Evolutionary conservation across 1,140 invertebrate genomes (phyloP).

Genomic region (Parasteatoda tepidariorum): DNA sequence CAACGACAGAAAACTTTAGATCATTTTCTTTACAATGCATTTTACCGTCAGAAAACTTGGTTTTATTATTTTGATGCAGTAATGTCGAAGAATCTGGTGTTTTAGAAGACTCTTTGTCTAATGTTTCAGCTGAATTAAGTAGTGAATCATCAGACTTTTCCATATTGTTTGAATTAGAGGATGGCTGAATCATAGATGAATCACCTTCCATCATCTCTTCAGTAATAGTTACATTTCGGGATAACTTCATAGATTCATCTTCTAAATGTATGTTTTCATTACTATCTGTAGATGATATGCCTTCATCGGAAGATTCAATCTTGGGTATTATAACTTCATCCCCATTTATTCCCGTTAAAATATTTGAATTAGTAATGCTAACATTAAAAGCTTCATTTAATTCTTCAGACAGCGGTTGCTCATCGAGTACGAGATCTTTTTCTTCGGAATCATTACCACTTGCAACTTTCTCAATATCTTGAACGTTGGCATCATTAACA

Average conservation of each 20-base stretch:
- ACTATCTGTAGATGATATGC: constrained; percentile 26
- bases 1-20: constrained; percentile 46
- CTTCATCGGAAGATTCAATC: constrained; percentile 52
- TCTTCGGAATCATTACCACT: not conserved
- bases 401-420: not conserved
- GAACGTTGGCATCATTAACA: constrained; percentile 18
- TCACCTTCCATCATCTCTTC: no score
- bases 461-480: not conserved
- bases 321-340: not conserved
- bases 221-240: no score
- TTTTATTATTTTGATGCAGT: no score
- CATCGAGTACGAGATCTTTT: not conserved
- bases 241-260: no score
- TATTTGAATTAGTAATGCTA: not conserved
- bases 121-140: no score
- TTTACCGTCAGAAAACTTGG: no score
- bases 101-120: no score
- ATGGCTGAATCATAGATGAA: no score
- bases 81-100: no score
- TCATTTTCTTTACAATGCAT: no score
- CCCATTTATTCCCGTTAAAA: not conserved
- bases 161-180: no score
- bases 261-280: constrained; percentile 16
- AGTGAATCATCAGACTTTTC: no score
- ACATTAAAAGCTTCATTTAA: constrained; percentile 50